Conservation (phyloP, 2,797 vertebrate genomes). For the Emydoidea blandingii region DNA sequence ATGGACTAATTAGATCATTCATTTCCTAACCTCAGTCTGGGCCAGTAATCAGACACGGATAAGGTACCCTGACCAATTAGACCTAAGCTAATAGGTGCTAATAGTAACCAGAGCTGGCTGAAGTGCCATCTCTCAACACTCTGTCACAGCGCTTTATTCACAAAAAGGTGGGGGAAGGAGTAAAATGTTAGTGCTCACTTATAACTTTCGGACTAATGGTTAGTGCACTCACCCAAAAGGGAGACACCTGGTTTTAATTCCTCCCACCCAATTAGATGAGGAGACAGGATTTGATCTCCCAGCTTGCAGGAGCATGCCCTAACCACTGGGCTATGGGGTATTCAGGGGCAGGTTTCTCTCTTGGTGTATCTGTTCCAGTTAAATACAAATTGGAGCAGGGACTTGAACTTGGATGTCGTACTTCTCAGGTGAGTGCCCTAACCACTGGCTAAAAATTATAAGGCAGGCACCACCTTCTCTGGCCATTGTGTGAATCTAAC, state of each 20-base stretch:
- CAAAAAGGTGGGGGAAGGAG: background rate
- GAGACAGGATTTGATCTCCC: background rate
- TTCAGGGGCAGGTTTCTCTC: background rate
- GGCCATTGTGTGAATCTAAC: background rate
- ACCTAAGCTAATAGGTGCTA: background rate
- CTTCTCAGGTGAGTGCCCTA: background rate
- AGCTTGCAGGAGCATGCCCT: background rate
- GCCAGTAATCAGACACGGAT: too few relatives aligned
- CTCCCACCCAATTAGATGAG: background rate
- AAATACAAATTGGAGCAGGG: background rate
- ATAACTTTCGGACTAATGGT: background rate
- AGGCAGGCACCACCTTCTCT: background rate
- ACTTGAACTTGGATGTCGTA: background rate
- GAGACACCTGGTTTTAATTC: background rate
- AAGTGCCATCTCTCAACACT: background rate
- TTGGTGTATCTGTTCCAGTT: background rate
- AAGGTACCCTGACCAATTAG: too few relatives aligned
- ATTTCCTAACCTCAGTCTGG: too few relatives aligned
- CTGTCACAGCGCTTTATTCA: background rate
- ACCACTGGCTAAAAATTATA: background rate
- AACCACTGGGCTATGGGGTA: background rate
- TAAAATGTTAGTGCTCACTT: background rate
- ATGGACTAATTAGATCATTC: too few relatives aligned
- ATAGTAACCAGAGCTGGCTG: background rate
- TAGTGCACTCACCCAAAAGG: background rate